These are phyloP conservation scores for Steinernema scapterisci DNA, from an alignment of 2,888 invertebrate genomes.

Conservation along the genomic window DNA sequence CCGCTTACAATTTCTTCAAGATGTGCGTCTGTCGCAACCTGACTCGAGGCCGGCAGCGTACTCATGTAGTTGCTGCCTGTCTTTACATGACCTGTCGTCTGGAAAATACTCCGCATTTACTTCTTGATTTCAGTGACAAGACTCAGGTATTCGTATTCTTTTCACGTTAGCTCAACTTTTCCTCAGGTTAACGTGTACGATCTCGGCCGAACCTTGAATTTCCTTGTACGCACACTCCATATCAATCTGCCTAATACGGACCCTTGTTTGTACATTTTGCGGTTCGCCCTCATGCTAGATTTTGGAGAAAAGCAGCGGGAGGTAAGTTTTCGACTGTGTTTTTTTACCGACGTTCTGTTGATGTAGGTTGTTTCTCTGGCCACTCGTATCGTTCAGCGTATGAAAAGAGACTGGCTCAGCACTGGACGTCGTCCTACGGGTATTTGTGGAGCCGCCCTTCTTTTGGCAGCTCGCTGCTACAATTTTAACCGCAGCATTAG, in stretches of 20 bases:
- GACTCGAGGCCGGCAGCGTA: slow-evolving; percentile 86
- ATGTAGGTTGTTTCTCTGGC: slow-evolving; percentile 85
- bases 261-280: slow-evolving; percentile 91
- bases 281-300: slow-evolving; percentile 90
- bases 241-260: slow-evolving; percentile 76
- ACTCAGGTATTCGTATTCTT: slow-evolving; percentile 57
- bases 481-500: slow-evolving; percentile 69
- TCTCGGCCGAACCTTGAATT: slow-evolving; percentile 87
- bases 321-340: too few relatives aligned
- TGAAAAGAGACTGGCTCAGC: slow-evolving; percentile 97
- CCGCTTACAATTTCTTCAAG: slow-evolving; percentile 89
- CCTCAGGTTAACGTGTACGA: slow-evolving; percentile 90
- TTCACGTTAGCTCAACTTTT: too few relatives aligned
- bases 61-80: slow-evolving; percentile 92
- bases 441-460: slow-evolving; percentile 92
- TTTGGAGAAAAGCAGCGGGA: slow-evolving; percentile 86
- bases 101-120: slow-evolving; percentile 89
- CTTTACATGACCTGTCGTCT: slow-evolving; percentile 94
- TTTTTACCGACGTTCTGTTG: background rate
- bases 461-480: slow-evolving; percentile 91
- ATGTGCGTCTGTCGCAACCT: slow-evolving; percentile 70
- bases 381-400: slow-evolving; percentile 86
- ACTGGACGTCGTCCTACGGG: slow-evolving; percentile 94
- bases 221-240: slow-evolving; percentile 84
- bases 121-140: slow-evolving; percentile 97